Percentiles rank a stretch among this genome's conserved stretches.
phyloP scores from a whole-genome alignment of 2,113 vertebrate species.

The Cavia aperea region DNA sequence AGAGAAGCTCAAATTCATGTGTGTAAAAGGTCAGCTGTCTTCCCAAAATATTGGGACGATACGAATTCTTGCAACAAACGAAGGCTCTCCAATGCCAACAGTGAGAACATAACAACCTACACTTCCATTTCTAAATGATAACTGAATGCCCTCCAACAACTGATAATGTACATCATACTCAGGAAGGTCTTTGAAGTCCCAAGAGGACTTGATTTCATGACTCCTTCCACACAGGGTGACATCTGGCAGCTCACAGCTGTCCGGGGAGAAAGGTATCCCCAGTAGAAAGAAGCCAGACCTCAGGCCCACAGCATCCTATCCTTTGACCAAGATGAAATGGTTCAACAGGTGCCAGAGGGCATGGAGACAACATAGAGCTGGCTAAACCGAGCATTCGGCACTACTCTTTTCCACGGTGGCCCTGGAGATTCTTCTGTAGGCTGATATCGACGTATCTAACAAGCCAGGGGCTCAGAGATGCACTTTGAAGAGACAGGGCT shows the following conservation, averaged over 20 bases:
- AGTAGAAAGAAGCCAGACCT: neutral
- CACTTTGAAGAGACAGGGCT: neutral
- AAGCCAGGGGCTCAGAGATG: no score
- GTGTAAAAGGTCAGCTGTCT: neutral
- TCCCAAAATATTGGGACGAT: neutral
- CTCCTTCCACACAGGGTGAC: neutral
- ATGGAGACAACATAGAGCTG: rapidly evolving
- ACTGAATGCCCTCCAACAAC: neutral
- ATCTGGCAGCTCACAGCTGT: neutral
- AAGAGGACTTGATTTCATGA: neutral
- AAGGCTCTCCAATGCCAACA: neutral
- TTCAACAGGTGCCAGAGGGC: rapidly evolving
- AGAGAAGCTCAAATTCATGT: neutral
- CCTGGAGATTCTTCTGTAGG: neutral
- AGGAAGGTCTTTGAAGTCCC: neutral
- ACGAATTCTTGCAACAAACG: neutral
- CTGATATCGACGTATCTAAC: neutral
- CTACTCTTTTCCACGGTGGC: no score
- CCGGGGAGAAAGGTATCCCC: neutral
- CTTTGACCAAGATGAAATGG: neutral
- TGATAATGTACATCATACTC: neutral
- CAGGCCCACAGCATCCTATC: neutral
- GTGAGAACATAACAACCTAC: neutral
- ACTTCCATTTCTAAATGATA: neutral
- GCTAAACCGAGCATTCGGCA: neutral